Conservation (phyloP, 2,888 invertebrate genomes). For the Cantharis nigra region DNA sequence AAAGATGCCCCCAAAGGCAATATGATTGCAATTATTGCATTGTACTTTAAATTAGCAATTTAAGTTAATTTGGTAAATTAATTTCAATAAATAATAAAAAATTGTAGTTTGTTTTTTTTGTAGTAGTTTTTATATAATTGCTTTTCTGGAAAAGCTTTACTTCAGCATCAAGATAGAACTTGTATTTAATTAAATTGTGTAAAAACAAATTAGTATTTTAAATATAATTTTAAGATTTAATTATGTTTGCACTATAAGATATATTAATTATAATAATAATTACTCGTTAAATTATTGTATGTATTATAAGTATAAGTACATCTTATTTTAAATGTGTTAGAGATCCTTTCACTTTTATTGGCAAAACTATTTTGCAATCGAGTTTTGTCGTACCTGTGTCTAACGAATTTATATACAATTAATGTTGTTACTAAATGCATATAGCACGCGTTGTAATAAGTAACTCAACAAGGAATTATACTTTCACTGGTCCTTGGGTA, state of each 20-base stretch:
- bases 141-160: not conserved
- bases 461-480: conserved; percentile 8
- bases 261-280: not conserved
- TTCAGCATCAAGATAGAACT: not conserved
- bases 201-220: not conserved
- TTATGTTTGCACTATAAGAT: not conserved
- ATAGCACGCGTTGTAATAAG: not conserved
- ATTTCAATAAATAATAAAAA: not conserved
- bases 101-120: not conserved
- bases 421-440: not conserved
- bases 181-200: not conserved
- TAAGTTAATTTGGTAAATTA: not conserved
- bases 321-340: not conserved
- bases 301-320: not conserved
- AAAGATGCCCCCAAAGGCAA: not conserved
- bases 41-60: not conserved
- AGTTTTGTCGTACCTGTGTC: not conserved
- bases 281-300: not conserved
- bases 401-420: not conserved
- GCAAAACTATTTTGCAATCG: not conserved
- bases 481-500: conserved; percentile 35
- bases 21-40: not conserved
- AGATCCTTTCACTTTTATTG: not conserved
- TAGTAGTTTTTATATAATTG: not conserved
- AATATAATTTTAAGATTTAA: not conserved